Percentiles rank a stretch among this genome's conserved stretches.
Evolutionary conservation across 2,888 invertebrate species (phyloP).

Genomic region (Eilema sororculum): DNA sequence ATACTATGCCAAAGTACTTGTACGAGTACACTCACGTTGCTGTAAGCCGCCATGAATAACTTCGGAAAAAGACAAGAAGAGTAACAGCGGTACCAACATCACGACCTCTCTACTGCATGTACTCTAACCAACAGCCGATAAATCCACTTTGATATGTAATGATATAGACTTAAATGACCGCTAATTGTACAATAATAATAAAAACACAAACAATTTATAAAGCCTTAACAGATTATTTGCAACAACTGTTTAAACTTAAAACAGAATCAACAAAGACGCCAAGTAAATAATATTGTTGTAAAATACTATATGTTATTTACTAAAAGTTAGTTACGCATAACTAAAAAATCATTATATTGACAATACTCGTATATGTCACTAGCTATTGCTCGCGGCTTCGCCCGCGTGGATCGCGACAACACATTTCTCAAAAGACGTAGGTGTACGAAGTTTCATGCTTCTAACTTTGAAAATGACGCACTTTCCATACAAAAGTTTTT

Average conservation of each 20-base stretch:
- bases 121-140: not conserved
- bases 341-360: not conserved
- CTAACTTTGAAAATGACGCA: no score
- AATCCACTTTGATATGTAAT: constrained; percentile 23
- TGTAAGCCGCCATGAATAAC: not conserved
- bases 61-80: constrained; percentile 28
- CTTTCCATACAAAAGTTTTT: no score
- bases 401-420: no score
- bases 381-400: no score
- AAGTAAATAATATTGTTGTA: constrained; percentile 5
- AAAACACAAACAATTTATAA: constrained; percentile 30
- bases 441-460: no score
- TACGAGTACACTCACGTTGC: constrained; percentile 9
- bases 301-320: no score
- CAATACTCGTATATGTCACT: no score
- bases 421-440: no score
- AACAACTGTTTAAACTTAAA: constrained; percentile 32
- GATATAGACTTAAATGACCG: constrained; percentile 19
- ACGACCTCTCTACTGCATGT: constrained; percentile 11
- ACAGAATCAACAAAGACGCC: not conserved
- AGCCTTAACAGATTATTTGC: constrained; percentile 17
- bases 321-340: no score
- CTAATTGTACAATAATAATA: constrained; percentile 20
- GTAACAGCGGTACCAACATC: constrained; percentile 35
- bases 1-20: not conserved